A percentile compares a stretch with the other conserved stretches of the same genome.
phyloP scores from a whole-genome alignment of 1,140 invertebrate species.

The Pinna nobilis region DNA sequence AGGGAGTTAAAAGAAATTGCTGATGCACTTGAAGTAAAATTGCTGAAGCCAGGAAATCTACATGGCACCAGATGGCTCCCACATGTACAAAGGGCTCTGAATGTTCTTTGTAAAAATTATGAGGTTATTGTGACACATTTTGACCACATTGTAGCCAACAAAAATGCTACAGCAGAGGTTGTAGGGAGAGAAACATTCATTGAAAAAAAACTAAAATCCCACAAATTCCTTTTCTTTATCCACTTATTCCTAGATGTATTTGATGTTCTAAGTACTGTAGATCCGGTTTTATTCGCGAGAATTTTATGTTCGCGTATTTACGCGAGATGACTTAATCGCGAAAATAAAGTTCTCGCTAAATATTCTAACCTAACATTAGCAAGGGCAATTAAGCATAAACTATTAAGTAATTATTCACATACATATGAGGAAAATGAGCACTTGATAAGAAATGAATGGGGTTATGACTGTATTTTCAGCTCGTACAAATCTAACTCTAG shows the following conservation, averaged over 20 bases:
- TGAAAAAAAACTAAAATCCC: neutral
- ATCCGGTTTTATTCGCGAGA: too few species aligned
- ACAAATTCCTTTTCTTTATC: slow-evolving; percentile 18
- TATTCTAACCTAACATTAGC: too few species aligned
- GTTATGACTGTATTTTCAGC: too few species aligned
- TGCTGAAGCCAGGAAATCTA: slow-evolving; percentile 1
- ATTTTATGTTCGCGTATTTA: too few species aligned
- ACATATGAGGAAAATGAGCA: too few species aligned
- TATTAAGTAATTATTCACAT: too few species aligned
- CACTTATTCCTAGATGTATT: slow-evolving; percentile 3
- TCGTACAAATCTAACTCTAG: too few species aligned
- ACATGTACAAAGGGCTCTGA: neutral
- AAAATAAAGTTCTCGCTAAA: too few species aligned
- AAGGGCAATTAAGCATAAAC: too few species aligned
- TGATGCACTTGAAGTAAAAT: slow-evolving; percentile 18
- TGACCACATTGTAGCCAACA: slow-evolving; percentile 17
- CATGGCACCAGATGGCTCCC: slow-evolving; percentile 23
- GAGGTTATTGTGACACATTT: slow-evolving; percentile 8
- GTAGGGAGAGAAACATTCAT: slow-evolving; percentile 2
- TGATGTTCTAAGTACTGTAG: slow-evolving; percentile 3
- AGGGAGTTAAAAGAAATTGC: slow-evolving; percentile 19
- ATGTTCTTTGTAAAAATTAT: neutral
- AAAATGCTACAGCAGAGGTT: slow-evolving; percentile 11
- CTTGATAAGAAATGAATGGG: too few species aligned
- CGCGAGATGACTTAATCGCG: too few species aligned